Evolutionary conservation across 2,888 invertebrate species (phyloP).

Genomic region (Mimumesa dahlbomi): DNA sequence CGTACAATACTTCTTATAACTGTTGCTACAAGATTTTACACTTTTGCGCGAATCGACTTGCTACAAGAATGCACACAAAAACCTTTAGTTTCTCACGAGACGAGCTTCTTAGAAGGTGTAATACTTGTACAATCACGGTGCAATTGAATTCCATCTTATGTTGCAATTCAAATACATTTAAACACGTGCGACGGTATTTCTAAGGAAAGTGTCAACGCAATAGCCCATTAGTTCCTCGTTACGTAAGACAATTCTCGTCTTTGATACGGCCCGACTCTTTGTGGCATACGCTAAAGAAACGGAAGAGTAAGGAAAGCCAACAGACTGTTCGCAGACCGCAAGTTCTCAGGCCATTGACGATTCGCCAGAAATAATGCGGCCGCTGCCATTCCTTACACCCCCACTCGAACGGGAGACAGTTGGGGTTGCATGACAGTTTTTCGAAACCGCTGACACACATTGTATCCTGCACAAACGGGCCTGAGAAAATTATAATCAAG

Average conservation of each 20-base stretch:
- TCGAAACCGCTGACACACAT: background rate
- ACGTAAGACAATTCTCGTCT: background rate
- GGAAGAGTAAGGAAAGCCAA: background rate
- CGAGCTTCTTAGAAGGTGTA: too few relatives aligned
- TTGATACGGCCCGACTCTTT: background rate
- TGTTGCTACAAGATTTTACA: too few relatives aligned
- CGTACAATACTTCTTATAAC: too few relatives aligned
- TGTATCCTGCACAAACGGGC: background rate
- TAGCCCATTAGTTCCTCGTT: background rate
- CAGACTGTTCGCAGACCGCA: slow-evolving; percentile 14
- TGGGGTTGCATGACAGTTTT: slow-evolving; percentile 7
- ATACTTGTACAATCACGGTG: too few relatives aligned
- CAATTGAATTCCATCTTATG: too few relatives aligned
- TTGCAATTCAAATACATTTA: too few relatives aligned
- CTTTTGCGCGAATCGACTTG: too few relatives aligned
- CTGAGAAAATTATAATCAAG: background rate
- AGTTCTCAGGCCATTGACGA: slow-evolving; percentile 13
- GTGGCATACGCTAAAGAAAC: background rate
- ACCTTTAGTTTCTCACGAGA: too few relatives aligned
- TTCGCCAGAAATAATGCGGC: slow-evolving; percentile 7
- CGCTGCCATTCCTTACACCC: slow-evolving; percentile 4
- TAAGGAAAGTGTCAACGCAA: background rate
- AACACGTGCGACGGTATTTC: too few relatives aligned
- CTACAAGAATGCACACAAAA: too few relatives aligned
- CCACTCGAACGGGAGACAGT: slow-evolving; percentile 3